Percentiles rank a stretch among this genome's conserved stretches.
Evolutionary conservation across 2,797 vertebrate species (phyloP).

Genomic region (Tadarida brasiliensis): DNA sequence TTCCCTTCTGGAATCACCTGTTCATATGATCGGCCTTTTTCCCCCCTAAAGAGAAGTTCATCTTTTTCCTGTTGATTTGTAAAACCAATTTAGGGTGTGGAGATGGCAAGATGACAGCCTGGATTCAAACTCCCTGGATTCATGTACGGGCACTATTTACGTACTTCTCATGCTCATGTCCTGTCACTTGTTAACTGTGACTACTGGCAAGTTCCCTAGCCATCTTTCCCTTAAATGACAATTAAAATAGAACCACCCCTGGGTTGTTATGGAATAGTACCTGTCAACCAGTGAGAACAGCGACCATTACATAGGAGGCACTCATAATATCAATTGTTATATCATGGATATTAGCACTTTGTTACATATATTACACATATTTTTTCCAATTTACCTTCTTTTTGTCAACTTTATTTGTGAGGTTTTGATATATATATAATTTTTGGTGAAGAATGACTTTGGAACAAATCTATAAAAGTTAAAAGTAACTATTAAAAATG

Average conservation of each 20-base stretch:
- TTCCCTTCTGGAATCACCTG: background rate
- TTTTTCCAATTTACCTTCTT: background rate
- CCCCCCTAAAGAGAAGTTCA: background rate
- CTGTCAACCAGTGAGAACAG: background rate
- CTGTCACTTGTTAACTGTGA: background rate
- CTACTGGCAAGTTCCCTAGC: background rate
- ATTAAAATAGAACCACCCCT: background rate
- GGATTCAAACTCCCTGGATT: background rate
- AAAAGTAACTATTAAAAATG: conserved; percentile 31
- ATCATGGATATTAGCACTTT: background rate
- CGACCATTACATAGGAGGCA: background rate
- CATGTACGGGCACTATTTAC: background rate
- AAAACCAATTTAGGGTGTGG: background rate
- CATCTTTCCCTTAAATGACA: background rate
- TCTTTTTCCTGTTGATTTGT: background rate
- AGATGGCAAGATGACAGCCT: background rate
- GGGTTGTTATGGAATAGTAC: background rate
- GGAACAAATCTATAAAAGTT: background rate
- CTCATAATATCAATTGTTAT: background rate
- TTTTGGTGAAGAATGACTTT: conserved; percentile 18
- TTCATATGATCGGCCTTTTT: background rate
- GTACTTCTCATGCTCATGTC: background rate
- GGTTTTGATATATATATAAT: conserved; percentile 2
- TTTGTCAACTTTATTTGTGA: conserved; percentile 5
- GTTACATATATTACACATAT: background rate